Evolutionary conservation across 1,140 invertebrate genomes (phyloP), one percentile per base, ranked within the genome.

Genomic region (Lepidotrigona ventralis): DNA sequence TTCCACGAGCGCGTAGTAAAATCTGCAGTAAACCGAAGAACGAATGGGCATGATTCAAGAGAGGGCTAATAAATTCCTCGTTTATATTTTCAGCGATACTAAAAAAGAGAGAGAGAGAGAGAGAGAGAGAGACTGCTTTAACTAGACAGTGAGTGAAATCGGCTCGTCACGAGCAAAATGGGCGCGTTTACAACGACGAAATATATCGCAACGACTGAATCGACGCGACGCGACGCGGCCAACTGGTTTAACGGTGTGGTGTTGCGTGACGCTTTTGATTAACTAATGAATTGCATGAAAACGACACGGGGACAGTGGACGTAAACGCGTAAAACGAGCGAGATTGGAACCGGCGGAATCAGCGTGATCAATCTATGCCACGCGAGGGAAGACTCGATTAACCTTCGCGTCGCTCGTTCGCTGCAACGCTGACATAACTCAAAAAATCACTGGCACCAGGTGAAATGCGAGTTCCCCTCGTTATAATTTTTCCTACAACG

Each of bases 201-300:
- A 21, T 5, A 21, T 5, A 68, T 12, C 19, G 29, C 19, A n/a
- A n/a, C 9, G 12, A 39, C 33, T 39, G 39, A 68, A 68, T 39
- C 66, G 66, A 33, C 0, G 17, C n/a, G n/a, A n/a, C n/a, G n/a
- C n/a, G n/a, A n/a, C n/a, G n/a, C n/a, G n/a, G n/a, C 64, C 64
- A 66, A 29, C 17, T 39, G 21, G 14, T 14, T n/a, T 3, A 21
- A 17, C 14, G 68, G 68, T 23, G 66, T 23, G 54, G 21, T 8
- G 58, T 87, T 56, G 83, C 81, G 81, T 86, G 83, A 85, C 75
- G 33, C 8, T 9, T 63, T 63, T 85, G 84, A 89, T 89, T 86
- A 85, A 73, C 85, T 76, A 81, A 83, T 63, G 84, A 84, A 87
- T 90, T 58, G 81, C 83, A 68, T 75, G 89, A 81, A 87, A 83